Conservation (phyloP, 1,140 invertebrate species). For the Amphibalanus amphitrite region DNA sequence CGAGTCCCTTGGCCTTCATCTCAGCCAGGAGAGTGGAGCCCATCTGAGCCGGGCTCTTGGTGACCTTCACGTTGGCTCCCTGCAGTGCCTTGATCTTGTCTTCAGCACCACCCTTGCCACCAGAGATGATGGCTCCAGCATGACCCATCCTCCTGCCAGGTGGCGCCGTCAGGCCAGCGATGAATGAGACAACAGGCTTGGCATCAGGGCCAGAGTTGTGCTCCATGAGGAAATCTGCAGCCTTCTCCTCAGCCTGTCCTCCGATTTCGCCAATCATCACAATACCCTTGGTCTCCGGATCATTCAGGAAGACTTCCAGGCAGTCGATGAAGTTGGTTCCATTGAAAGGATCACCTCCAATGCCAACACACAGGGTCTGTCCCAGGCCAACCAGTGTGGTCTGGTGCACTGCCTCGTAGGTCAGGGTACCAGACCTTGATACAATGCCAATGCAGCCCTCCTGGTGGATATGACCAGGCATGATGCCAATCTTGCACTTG, state of each 20-base stretch:
- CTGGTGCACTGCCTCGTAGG: conserved; percentile 97
- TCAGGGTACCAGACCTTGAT: conserved; percentile 92
- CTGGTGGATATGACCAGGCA: conserved; percentile 97
- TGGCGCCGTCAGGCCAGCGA: conserved; percentile 93
- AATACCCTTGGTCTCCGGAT: conserved; percentile 45
- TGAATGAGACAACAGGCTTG: conserved; percentile 98
- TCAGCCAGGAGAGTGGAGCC: conserved; percentile 72
- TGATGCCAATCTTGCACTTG: conserved; percentile 98
- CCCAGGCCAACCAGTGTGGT: conserved; percentile 86
- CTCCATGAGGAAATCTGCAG: conserved; percentile 81
- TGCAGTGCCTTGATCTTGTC: conserved; percentile 95
- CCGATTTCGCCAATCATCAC: conserved; percentile 99
- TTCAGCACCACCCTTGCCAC: conserved; percentile 92
- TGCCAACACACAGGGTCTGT: conserved; percentile 94
- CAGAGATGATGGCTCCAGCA: conserved; percentile 96
- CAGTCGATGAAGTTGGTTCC: conserved; percentile 99
- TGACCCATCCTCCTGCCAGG: conserved; percentile 97
- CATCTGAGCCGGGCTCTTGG: conserved; percentile 91
- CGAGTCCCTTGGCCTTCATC: conserved; percentile 36
- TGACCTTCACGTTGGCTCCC: conserved; percentile 82
- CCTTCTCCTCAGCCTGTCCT: conserved; percentile 90
- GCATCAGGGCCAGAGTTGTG: conserved; percentile 50
- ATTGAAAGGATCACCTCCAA: conserved; percentile 99
- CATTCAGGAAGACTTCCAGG: conserved; percentile 77
- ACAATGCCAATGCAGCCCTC: conserved; percentile 88